Evolutionary conservation across 2,888 invertebrate species (phyloP).

Genomic region (Napeogenes inachia): DNA sequence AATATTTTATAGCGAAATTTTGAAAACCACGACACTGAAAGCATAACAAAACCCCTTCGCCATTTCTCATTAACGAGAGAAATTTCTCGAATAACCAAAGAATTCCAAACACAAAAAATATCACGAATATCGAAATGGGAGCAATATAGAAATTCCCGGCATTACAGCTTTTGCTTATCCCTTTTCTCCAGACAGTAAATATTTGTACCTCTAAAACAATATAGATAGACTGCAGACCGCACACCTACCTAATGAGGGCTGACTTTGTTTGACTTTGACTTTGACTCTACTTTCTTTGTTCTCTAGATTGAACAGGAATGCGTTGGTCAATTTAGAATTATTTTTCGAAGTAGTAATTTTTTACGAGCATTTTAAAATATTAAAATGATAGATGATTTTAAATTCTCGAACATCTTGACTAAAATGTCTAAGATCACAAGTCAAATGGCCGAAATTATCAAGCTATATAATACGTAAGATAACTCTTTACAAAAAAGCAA

Average conservation of each 20-base stretch:
- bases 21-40: neutral
- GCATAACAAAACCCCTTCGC: constrained; percentile 2
- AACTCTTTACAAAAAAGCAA: too few species aligned
- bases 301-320: too few species aligned
- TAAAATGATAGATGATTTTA: too few species aligned
- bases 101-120: constrained; percentile 22
- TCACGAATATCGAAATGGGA: constrained; percentile 23
- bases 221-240: neutral
- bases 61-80: constrained; percentile 13
- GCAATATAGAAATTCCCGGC: constrained; percentile 34
- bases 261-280: neutral
- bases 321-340: too few species aligned
- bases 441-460: too few species aligned
- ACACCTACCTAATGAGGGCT: neutral
- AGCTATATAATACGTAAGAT: too few species aligned
- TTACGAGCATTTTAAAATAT: too few species aligned
- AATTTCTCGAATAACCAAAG: constrained; percentile 15
- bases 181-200: constrained; percentile 27
- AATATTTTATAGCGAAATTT: neutral
- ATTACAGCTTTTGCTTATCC: constrained; percentile 16
- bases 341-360: too few species aligned
- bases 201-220: constrained; percentile 29
- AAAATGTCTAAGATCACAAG: too few species aligned
- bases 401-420: too few species aligned
- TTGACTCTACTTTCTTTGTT: neutral